Base-by-base conservation (phyloP, 2,113 vertebrate species). In the Apus apus region DNA sequence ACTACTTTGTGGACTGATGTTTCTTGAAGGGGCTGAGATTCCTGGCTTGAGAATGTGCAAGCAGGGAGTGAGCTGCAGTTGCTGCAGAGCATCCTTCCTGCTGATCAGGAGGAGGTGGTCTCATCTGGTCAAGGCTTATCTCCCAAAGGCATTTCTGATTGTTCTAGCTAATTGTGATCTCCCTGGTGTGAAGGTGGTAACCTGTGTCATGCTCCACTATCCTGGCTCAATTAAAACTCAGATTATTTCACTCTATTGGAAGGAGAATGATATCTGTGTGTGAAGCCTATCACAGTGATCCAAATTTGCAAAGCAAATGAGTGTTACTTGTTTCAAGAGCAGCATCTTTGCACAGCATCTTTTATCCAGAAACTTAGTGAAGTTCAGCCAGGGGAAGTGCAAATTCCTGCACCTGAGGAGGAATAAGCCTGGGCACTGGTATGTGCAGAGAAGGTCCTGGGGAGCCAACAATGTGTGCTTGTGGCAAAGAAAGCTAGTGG, bases 1-100 rank as follows among this genome's bases (percentile, higher is more conserved):
- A 21, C 30, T 45, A 12, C 51, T 80, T 83, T 16, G 25, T 11
- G 22, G 20, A 58, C 26, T 0, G 0, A 2, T 50, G 17, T 64
- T 30, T 75, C 58, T 72, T 60, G 22, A 23, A 62, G 62, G 12
- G 54, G 22, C 46, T 83, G 73, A 83, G 60, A 53, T 67, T 84
- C 51, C 36, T 79, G 22, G 8, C 81, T 74, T 74, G 76, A 25
- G 21, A 27, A n/a, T 13, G 6, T 62, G 23, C 45, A n/a, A 36
- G 27, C n/a, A 34, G 11, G 27, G 66, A 34, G 5, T 8, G 34
- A 96, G 26, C 78, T 65, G 64, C 30, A 57, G 29, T 20, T 82
- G 29, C 22, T 85, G 53, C 60, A 80, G 72, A 86, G 40, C 58
- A 83, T 94, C 8, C 2, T 5, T 4, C 3, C 11, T 70, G 13